Base-by-base conservation (phyloP, 1,140 invertebrate genomes). In the Dreissena polymorpha region DNA sequence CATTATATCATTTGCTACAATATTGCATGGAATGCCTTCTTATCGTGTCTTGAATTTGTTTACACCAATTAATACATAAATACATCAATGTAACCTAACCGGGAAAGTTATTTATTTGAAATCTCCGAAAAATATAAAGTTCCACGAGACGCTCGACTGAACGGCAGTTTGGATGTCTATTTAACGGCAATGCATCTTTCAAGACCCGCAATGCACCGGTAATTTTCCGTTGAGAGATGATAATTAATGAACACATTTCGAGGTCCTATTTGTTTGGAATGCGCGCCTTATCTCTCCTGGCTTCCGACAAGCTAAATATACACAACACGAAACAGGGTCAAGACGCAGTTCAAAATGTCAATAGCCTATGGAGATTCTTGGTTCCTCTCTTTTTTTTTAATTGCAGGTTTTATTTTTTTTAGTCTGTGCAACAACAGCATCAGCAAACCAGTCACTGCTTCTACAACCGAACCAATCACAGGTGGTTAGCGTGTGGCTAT, bases 251-350 rank as follows among this genome's bases (percentile, higher is more conserved):
- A 18, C 53, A 16, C 51, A 53, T 18, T 78, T 65, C 68, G 21
- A 64, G 16, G 55, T 10, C 76, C 16, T 77, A 67, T 78, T 78
- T 78, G 76, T 78, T 78, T 78, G 55, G 76, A 78, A 70, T 53
- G 16, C 57, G 2, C 57, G 57, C 16, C 57, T 60, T 60, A 60
- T 60, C 57, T 60, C 57, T 18, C 57, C 16, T 18, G 10, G 57
- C 21, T 60, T 23, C 16, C 16, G 57, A 60, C 57, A 39, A n/a
- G 16, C 2, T 2, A 60, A 60, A 60, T 23, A 60, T n/a, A 60
- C 57, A 60, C 21, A 23, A 23, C 57, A 2, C 6, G 57, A 60
- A 10, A n/a, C 57, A 60, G 57, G 57, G 57, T 60, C 21, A 60
- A 60, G 57, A 60, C 57, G 21, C 21, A 60, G 16, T 18, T 60